These are phyloP conservation scores for Leptinotarsa lineolata DNA, from an alignment of 1,140 invertebrate genomes.

Conservation along the genomic window DNA sequence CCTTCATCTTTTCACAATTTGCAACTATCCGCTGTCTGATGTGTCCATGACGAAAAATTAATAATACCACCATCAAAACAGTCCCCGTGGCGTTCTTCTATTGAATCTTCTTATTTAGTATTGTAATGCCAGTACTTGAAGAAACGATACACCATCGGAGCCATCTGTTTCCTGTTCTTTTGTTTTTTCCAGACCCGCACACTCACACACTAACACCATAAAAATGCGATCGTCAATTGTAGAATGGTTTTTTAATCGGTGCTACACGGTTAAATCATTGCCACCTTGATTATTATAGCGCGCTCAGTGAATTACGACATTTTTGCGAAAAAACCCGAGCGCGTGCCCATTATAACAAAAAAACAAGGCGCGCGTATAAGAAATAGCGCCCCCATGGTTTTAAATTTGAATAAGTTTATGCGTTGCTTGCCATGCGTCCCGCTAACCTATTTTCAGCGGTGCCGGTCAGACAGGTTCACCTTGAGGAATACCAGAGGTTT, in stretches of 20 bases:
- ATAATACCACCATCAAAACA: constrained; percentile 3
- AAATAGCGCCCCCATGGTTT: too few species aligned
- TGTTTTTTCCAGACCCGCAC: neutral
- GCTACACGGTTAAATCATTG: neutral
- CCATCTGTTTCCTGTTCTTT: neutral
- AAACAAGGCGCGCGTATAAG: too few species aligned
- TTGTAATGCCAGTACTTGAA: constrained; percentile 3
- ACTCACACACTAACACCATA: neutral
- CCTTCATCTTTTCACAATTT: neutral
- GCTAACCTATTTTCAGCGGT: too few species aligned
- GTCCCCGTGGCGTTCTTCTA: neutral
- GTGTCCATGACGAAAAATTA: constrained; percentile 2
- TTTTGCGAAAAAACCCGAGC: neutral
- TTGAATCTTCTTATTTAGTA: neutral
- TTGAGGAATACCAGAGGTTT: too few species aligned
- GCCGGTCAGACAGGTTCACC: too few species aligned
- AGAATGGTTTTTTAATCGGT: neutral
- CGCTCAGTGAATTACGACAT: neutral
- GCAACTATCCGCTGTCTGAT: neutral
- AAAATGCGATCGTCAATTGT: constrained; percentile 4
- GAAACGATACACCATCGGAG: neutral
- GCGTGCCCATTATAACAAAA: neutral
- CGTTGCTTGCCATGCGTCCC: too few species aligned
- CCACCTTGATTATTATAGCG: neutral
- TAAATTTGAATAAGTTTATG: too few species aligned